phyloP scores from a whole-genome alignment of 2,797 vertebrate genomes.

The Lagodon rhomboides region DNA sequence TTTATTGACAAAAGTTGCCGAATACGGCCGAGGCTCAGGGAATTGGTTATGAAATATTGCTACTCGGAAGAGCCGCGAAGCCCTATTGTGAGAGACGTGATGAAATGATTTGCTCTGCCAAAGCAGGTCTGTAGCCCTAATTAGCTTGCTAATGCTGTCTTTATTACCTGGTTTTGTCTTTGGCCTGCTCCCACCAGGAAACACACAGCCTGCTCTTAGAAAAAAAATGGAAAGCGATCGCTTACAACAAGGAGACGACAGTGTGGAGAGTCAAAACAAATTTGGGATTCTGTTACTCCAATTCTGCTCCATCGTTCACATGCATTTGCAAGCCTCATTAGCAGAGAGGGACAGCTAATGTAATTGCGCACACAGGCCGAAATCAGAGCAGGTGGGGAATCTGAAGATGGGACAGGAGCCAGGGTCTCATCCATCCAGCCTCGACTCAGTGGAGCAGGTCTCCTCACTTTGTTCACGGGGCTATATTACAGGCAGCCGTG shows the following conservation, averaged over 20 bases:
- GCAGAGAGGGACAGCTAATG: slow-evolving; percentile 50
- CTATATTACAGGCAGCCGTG: slow-evolving; percentile 51
- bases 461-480: slow-evolving; percentile 69
- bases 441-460: slow-evolving; percentile 69
- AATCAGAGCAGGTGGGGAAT: slow-evolving; percentile 71
- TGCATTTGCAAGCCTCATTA: slow-evolving; percentile 63
- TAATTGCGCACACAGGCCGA: slow-evolving; percentile 42
- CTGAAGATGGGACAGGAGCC: slow-evolving; percentile 63
- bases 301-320: slow-evolving; percentile 47
- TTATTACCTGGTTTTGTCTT: slow-evolving; percentile 83
- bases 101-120: slow-evolving; percentile 82
- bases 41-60: slow-evolving; percentile 83
- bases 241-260: slow-evolving; percentile 51
- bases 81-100: slow-evolving; percentile 74
- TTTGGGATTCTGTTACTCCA: slow-evolving; percentile 45
- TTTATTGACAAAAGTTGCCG: slow-evolving; percentile 83
- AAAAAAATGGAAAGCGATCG: slow-evolving; percentile 48
- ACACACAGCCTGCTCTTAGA: slow-evolving; percentile 41
- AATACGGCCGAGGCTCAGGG: slow-evolving; percentile 75
- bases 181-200: slow-evolving; percentile 58
- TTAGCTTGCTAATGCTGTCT: slow-evolving; percentile 84
- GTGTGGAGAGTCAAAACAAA: slow-evolving; percentile 61
- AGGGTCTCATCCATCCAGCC: slow-evolving; percentile 58
- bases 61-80: slow-evolving; percentile 65
- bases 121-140: slow-evolving; percentile 81